These are phyloP conservation scores for Fabriciana adippe DNA, from an alignment of 2,888 invertebrate species.

Conservation along the genomic window DNA sequence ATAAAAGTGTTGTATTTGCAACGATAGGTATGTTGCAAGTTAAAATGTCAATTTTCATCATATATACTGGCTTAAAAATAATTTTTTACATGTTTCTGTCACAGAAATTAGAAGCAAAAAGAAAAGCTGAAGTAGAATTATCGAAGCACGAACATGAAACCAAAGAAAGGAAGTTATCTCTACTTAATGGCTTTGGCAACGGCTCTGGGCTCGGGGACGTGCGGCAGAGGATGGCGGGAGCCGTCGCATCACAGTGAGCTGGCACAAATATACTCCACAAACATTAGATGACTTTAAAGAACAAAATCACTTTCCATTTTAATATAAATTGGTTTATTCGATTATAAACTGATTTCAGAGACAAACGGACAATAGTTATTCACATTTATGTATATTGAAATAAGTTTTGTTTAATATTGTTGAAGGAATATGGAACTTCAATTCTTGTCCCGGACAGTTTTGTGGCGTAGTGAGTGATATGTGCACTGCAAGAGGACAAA, in stretches of 20 bases:
- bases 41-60: too few species aligned
- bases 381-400: neutral
- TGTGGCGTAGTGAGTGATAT: constrained; percentile 5
- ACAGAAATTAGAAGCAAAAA: constrained; percentile 50
- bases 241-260: constrained; percentile 72
- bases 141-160: constrained; percentile 53
- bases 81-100: neutral
- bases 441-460: neutral
- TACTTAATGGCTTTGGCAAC: constrained; percentile 73
- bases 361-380: constrained; percentile 5
- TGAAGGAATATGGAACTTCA: too few species aligned
- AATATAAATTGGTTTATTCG: constrained; percentile 8
- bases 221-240: constrained; percentile 73
- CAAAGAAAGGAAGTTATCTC: constrained; percentile 65
- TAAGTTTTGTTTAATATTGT: too few species aligned
- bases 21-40: too few species aligned
- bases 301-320: constrained; percentile 12
- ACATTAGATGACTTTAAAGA: neutral
- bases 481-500: constrained; percentile 29
- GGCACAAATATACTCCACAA: neutral
- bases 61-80: too few species aligned
- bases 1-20: too few species aligned
- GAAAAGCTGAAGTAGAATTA: constrained; percentile 50
- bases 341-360: constrained; percentile 3
- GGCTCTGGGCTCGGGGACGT: constrained; percentile 68